phyloP scores from a whole-genome alignment of 2,113 vertebrate species.

The Acanthisitta chloris region DNA sequence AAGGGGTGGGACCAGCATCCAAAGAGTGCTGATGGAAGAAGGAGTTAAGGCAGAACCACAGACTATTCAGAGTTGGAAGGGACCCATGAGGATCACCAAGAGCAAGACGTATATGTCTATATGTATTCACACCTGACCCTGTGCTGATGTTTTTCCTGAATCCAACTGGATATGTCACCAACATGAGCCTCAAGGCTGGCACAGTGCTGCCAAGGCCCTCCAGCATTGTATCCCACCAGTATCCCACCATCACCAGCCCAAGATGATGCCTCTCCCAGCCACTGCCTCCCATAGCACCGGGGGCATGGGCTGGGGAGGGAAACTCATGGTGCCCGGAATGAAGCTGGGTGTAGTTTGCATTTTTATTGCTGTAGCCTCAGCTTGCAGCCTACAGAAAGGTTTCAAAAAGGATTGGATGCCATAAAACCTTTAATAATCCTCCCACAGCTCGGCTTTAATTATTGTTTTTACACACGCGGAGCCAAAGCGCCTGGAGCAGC shows the following conservation, averaged over 20 bases:
- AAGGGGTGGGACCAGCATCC: background rate
- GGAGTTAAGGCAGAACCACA: rapidly evolving
- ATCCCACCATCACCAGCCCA: rapidly evolving
- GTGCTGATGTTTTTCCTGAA: rapidly evolving
- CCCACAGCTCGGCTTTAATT: slow-evolving; percentile 62
- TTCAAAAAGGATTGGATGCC: slow-evolving; percentile 59
- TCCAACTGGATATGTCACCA: rapidly evolving
- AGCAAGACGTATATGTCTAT: rapidly evolving
- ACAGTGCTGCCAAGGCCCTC: background rate
- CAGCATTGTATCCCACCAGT: background rate
- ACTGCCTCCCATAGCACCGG: background rate
- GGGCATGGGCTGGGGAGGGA: background rate
- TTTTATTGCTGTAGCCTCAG: slow-evolving; percentile 61
- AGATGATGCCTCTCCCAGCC: background rate
- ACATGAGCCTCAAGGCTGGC: background rate
- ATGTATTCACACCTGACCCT: rapidly evolving
- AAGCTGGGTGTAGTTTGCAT: slow-evolving; percentile 62
- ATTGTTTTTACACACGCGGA: slow-evolving; percentile 58
- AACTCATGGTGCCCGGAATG: background rate
- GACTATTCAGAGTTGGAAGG: no score
- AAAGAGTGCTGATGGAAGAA: rapidly evolving
- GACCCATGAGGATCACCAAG: no score
- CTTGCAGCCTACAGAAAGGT: slow-evolving; percentile 60
- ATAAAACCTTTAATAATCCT: slow-evolving; percentile 66
- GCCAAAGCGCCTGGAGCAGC: slow-evolving; percentile 57